Percentiles rank a stretch among this genome's conserved stretches.
These are phyloP conservation scores for Pipistrellus kuhlii DNA, from an alignment of 2,797 vertebrate genomes.

Conservation along the genomic window DNA sequence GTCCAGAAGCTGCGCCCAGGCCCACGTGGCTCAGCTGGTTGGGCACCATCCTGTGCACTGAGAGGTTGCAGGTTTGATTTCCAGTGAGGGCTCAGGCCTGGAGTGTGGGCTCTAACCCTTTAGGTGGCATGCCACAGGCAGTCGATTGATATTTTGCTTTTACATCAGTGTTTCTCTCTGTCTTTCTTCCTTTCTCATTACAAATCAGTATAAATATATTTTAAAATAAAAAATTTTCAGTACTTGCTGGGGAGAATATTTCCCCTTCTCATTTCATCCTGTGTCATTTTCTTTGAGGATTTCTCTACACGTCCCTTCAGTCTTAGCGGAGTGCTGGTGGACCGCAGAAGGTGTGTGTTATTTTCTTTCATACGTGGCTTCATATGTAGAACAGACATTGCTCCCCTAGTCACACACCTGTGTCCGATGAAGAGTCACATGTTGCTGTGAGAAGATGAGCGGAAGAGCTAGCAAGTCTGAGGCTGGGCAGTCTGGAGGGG, in stretches of 20 bases:
- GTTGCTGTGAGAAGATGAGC: no score
- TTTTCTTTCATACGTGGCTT: background rate
- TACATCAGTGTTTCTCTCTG: background rate
- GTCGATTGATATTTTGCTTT: background rate
- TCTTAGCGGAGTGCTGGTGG: background rate
- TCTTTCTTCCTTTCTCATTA: background rate
- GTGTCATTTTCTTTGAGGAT: background rate
- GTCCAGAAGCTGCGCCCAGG: background rate
- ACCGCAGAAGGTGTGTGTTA: background rate
- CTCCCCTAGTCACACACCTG: background rate
- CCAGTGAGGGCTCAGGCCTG: background rate
- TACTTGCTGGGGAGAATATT: background rate
- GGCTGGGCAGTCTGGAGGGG: no score
- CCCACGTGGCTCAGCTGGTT: background rate
- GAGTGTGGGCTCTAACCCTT: background rate
- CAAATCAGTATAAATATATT: background rate
- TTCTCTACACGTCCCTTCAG: background rate
- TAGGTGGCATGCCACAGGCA: background rate
- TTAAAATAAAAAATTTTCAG: background rate
- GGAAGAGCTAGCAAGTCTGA: no score
- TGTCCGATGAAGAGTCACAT: no score
- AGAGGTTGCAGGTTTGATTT: background rate
- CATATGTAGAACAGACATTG: background rate
- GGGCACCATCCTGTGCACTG: background rate
- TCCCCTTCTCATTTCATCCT: background rate